Conservation (phyloP, 2,113 vertebrate genomes). For the Sterrhoptilus dennistouni region DNA sequence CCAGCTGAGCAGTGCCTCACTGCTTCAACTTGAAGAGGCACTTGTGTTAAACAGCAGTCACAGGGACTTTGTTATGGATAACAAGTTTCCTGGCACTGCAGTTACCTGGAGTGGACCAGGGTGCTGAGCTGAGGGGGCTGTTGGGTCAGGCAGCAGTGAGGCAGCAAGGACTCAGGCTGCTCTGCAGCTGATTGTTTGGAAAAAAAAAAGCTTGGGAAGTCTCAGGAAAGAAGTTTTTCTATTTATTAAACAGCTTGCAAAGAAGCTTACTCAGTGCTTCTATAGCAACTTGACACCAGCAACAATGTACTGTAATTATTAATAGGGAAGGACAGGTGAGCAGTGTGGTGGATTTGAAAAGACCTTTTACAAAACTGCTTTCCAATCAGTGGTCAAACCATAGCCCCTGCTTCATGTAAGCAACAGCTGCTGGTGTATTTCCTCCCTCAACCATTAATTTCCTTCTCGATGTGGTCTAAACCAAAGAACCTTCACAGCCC, state of each 20-base stretch:
- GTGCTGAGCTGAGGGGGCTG: neutral
- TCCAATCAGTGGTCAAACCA: neutral
- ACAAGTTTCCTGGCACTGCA: neutral
- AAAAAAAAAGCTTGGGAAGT: neutral
- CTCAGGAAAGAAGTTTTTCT: neutral
- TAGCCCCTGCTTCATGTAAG: neutral
- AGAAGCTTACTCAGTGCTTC: neutral
- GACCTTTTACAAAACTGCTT: neutral
- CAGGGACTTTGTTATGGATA: neutral
- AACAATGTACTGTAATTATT: neutral
- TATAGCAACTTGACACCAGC: neutral
- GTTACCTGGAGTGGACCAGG: neutral
- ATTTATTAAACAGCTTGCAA: neutral
- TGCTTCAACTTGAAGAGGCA: neutral
- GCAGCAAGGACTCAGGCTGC: accelerated
- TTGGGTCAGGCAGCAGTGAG: neutral
- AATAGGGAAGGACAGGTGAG: neutral
- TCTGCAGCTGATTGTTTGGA: accelerated
- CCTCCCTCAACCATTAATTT: neutral
- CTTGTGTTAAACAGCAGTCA: neutral
- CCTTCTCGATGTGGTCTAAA: accelerated
- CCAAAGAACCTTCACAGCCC: accelerated
- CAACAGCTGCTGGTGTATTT: neutral
- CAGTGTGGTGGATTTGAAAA: neutral
- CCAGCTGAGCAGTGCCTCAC: neutral